Evolutionary conservation across 2,888 invertebrate species (phyloP), one percentile per base, ranked within the genome.

Genomic region (Frankliniella fusca): DNA sequence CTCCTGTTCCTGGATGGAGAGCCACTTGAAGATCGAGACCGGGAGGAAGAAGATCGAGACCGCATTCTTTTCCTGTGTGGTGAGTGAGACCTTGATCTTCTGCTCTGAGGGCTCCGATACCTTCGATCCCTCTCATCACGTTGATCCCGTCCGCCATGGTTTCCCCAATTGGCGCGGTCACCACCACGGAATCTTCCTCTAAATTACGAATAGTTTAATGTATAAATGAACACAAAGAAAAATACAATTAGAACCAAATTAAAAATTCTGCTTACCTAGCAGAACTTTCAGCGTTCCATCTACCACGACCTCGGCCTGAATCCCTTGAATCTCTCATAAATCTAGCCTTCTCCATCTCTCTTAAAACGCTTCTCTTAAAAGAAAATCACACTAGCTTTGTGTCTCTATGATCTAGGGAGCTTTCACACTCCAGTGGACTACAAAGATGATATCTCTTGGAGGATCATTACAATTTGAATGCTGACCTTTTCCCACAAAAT

Each of bases 1-100:
- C 70, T 76, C 27, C 70, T 76, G 12, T 76, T 23, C 12, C 70
- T 9, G 5, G 38, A 38, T 38, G 70, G 70, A 76, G 70, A 76
- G 27, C 27, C 70, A 76, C 70, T 76, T 9, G 23, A 27, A 8
- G 70, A 76, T 12, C 70, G 23, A 27, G 70, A 76, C 12, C 70
- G 70, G 9, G 70, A 76, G 10, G 70, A 76, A 23, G 70, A 7
- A 9, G 70, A 76, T 23, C 70, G 23, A 76, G 70, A 76, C 11
- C 70, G 70, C 23, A 76, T 27, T 27, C 70, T 76, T 23, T 76
- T 76, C 23, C 70, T 27, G 11, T 76, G 70, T 27, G 70, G 70
- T 10, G 70, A 76, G 27, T 76, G 70, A 27, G 70, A 76, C 27
- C 70, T 23, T 76, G 70, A 76, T 23, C 70, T 76, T 27, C 70